Base-by-base conservation (phyloP, 2,113 vertebrate genomes). In the Callopanchax toddi region DNA sequence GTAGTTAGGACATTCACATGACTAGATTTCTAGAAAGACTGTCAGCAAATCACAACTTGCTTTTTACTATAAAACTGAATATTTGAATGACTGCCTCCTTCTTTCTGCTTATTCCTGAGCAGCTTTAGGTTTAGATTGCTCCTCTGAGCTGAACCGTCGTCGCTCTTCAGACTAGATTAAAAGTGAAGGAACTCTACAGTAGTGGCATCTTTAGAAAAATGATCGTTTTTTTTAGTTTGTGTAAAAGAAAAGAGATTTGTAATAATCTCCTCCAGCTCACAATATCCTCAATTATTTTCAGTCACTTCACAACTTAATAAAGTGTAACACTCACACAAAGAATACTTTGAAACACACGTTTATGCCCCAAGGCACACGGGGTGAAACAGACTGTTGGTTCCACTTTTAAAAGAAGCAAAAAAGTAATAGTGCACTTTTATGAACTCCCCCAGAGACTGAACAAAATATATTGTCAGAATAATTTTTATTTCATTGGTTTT, bases 211-310 rank as follows among this genome's bases (percentile, higher is more conserved):
- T 78, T 73, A 79, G 54, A 74, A 84, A n/a, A 83, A 82, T 86
- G 82, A 86, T 83, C 86, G 74, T 79, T 67, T 74, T 78, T 79
- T 84, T 88, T 86, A 85, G 60, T 9, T 64, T 23, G 58, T 50
- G 72, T 46, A 71, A 74, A 64, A 76, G 78, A 81, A 82, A 61
- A 67, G 72, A 67, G 72, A 85, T 76, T 74, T 51, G 75, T 68
- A 81, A 83, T 84, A 72, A 88, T 86, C 69, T 78, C 55, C 76
- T 73, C 60, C 62, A 61, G 39, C 70, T 83, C 66, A 51, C 51
- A 67, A 71, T 80, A 74, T 83, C 18, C 26, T n/a, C 62, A 51
- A 66, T 79, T 86, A 85, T 83, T 80, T 84, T 74, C 44, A 26
- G 51, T 60, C 49, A 62, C 74, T 67, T 67, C n/a, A 21, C 32